phyloP scores from a whole-genome alignment of 1,140 invertebrate genomes.

The Ceratina australensis region DNA sequence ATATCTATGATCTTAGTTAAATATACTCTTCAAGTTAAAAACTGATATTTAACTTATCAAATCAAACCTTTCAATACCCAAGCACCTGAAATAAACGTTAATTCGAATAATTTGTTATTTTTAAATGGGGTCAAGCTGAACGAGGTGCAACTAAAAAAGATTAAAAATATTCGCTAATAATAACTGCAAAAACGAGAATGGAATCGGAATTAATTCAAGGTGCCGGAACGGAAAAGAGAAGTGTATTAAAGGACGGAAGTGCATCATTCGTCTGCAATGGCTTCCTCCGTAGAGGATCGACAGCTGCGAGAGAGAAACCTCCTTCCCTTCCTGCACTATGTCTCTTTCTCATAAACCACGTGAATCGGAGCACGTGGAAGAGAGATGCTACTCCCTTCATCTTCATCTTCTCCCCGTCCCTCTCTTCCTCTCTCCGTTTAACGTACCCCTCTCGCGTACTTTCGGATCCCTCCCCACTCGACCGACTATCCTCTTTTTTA shows the following conservation, averaged over 20 bases:
- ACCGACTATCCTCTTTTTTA: not conserved
- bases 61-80: too few species aligned
- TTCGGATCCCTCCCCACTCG: not conserved
- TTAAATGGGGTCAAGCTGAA: too few species aligned
- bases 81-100: too few species aligned
- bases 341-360: constrained; percentile 28
- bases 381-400: constrained; percentile 33
- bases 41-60: too few species aligned
- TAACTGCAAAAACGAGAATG: not conserved
- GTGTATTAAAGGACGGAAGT: constrained; percentile 51
- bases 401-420: constrained; percentile 16
- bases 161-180: not conserved
- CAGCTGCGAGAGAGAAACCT: constrained; percentile 25
- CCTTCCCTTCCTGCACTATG: not conserved
- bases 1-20: too few species aligned
- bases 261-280: constrained; percentile 47
- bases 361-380: constrained; percentile 55
- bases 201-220: constrained; percentile 18
- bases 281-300: constrained; percentile 40
- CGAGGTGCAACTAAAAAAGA: too few species aligned
- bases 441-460: constrained; percentile 16
- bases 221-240: constrained; percentile 28
- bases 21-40: too few species aligned
- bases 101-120: too few species aligned
- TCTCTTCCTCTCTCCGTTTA: not conserved